Evolutionary conservation across 2,797 vertebrate genomes (phyloP).

Genomic region (Prunella strophiata): DNA sequence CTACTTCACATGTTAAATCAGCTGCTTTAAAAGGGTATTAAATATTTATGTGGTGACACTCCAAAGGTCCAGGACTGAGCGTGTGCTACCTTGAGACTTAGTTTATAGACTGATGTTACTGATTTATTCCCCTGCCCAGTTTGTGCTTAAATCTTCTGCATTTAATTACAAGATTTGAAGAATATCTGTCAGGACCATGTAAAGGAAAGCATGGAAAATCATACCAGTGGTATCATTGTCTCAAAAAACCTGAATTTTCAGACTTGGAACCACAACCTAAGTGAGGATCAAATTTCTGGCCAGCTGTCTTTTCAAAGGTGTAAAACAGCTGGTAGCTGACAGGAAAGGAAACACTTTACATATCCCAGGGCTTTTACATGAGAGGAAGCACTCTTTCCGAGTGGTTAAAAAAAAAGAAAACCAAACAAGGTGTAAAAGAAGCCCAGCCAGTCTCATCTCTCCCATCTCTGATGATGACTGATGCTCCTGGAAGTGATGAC

Average conservation of each 20-base stretch:
- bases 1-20: conserved; percentile 39
- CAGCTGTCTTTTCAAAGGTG: neutral
- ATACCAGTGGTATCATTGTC: neutral
- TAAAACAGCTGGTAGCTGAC: neutral
- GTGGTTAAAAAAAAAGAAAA: neutral
- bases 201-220: neutral
- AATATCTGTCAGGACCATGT: neutral
- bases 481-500: neutral
- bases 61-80: conserved; percentile 11
- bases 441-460: neutral
- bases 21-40: conserved; percentile 58
- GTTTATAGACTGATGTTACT: conserved; percentile 23
- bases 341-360: neutral
- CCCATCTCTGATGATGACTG: neutral
- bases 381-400: neutral
- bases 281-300: neutral
- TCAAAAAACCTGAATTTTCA: neutral
- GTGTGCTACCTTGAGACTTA: conserved; percentile 29
- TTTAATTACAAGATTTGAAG: conserved; percentile 19
- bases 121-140: neutral
- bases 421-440: neutral
- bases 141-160: conserved; percentile 30
- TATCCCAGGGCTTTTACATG: neutral
- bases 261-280: neutral
- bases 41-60: conserved; percentile 60